Evolutionary conservation across 2,113 vertebrate species (phyloP).

Genomic region (Mobula birostris): DNA sequence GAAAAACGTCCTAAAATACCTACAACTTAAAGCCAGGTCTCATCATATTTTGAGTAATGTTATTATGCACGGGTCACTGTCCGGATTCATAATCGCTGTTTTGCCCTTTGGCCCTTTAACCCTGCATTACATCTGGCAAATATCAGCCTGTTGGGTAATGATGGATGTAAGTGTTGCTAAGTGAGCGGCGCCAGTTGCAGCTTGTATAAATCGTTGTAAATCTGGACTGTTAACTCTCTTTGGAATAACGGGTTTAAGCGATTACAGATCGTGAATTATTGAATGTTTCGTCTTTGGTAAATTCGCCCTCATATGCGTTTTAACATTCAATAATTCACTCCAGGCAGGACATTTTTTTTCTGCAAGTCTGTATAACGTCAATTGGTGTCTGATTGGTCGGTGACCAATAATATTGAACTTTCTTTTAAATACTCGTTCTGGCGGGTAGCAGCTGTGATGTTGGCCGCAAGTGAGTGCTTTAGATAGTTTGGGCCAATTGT

Average conservation of each 20-base stretch:
- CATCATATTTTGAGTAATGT: neutral
- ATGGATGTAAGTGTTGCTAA: neutral
- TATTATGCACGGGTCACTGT: neutral
- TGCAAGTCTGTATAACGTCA: neutral
- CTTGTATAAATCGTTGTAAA: slow-evolving; percentile 1
- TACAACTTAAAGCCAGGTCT: neutral
- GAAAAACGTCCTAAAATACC: neutral
- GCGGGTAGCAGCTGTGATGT: neutral
- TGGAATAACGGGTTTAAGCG: neutral
- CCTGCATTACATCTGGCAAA: neutral
- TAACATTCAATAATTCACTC: neutral
- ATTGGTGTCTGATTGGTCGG: neutral
- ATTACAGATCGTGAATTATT: neutral
- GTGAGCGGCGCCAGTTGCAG: neutral
- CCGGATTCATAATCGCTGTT: neutral
- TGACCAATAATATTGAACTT: neutral
- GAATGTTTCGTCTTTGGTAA: neutral
- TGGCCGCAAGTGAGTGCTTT: neutral
- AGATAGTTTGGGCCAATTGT: neutral
- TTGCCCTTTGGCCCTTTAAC: neutral
- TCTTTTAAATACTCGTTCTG: neutral
- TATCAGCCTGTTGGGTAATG: neutral
- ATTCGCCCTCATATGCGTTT: neutral
- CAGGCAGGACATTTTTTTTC: neutral
- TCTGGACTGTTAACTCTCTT: neutral